Evolutionary conservation across 2,113 vertebrate species (phyloP).

Genomic region (Cisticola juncidis): DNA sequence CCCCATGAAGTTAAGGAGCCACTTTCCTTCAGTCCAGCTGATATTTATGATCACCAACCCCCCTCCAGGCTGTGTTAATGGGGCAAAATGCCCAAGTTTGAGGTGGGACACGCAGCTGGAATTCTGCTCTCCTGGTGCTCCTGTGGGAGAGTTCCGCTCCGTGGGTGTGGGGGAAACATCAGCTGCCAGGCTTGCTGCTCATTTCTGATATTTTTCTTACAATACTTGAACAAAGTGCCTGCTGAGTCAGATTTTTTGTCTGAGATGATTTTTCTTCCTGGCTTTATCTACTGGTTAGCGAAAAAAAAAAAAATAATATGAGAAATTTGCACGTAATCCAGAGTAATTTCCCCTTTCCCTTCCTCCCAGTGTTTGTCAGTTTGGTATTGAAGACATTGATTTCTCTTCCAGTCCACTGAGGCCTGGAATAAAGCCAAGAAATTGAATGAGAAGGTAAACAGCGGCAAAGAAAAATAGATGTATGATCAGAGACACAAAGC

Average conservation of each 20-base stretch:
- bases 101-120: background rate
- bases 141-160: background rate
- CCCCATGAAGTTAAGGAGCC: background rate
- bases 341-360: background rate
- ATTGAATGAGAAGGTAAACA: slow-evolving; percentile 37
- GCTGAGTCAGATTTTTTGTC: background rate
- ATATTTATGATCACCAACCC: background rate
- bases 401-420: background rate
- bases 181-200: background rate
- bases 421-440: background rate
- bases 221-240: background rate
- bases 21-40: background rate
- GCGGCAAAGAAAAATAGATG: background rate
- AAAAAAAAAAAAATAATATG: background rate
- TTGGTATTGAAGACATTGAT: background rate
- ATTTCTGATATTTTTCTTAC: background rate
- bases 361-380: background rate
- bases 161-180: rapidly evolving
- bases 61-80: background rate
- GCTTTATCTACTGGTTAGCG: background rate
- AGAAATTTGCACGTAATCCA: background rate
- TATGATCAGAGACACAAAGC: background rate
- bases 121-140: background rate
- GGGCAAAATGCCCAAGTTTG: rapidly evolving
- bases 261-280: background rate